Conservation (phyloP, 2,888 invertebrate genomes). For the Erebia ligea region DNA sequence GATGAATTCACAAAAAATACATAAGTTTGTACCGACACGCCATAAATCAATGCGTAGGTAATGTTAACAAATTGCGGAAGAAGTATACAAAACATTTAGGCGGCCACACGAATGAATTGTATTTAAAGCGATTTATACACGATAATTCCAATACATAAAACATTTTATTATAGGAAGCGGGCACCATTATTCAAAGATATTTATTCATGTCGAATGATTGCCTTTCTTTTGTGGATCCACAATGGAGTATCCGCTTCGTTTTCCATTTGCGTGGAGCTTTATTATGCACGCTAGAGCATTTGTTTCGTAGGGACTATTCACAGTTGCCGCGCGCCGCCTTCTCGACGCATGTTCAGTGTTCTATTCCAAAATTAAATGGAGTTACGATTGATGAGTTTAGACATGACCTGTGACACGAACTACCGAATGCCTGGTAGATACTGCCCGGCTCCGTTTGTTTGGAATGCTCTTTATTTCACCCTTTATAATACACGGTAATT, state of each 20-base stretch:
- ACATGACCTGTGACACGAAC: constrained; percentile 81
- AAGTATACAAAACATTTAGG: constrained; percentile 40
- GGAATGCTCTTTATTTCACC: constrained; percentile 75
- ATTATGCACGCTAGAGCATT: constrained; percentile 75
- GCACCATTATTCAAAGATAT: constrained; percentile 81
- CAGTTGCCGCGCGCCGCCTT: constrained; percentile 35
- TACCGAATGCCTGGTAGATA: constrained; percentile 70
- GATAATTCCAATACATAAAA: constrained; percentile 79
- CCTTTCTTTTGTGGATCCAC: constrained; percentile 81
- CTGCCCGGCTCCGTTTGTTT: constrained; percentile 56
- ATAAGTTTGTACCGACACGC: constrained; percentile 28
- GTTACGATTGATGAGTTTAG: constrained; percentile 79
- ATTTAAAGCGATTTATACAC: constrained; percentile 66
- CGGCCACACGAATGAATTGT: constrained; percentile 36
- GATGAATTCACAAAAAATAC: constrained; percentile 34
- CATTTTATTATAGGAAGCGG: constrained; percentile 78
- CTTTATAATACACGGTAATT: constrained; percentile 75
- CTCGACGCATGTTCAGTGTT: constrained; percentile 49
- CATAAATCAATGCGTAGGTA: constrained; percentile 41
- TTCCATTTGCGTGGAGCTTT: constrained; percentile 73
- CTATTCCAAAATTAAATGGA: constrained; percentile 77
- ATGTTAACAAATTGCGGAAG: constrained; percentile 46
- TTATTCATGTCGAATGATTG: constrained; percentile 83
- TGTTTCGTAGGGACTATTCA: constrained; percentile 68
- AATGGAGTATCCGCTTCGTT: constrained; percentile 69